These are phyloP conservation scores for Brachymystax lenok DNA, from an alignment of 2,797 vertebrate genomes.

Conservation along the genomic window DNA sequence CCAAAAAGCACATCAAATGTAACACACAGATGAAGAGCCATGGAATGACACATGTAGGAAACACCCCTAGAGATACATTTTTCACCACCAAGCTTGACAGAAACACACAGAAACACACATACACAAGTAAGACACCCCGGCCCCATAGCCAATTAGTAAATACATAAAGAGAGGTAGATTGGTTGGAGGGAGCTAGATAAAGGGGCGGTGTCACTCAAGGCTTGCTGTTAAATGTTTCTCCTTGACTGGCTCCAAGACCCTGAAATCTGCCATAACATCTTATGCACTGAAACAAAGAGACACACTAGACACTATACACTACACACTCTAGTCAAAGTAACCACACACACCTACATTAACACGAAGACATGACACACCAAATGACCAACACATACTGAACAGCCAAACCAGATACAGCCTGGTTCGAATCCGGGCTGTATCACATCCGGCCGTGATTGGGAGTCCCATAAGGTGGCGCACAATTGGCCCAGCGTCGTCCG, in stretches of 20 bases:
- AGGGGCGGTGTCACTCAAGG: conserved; percentile 7
- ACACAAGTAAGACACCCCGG: background rate
- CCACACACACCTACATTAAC: background rate
- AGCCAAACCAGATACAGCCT: too few relatives aligned
- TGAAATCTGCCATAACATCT: conserved; percentile 56
- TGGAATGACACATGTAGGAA: background rate
- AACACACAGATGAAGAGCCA: background rate
- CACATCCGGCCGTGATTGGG: too few relatives aligned
- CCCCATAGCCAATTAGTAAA: background rate
- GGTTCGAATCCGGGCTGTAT: too few relatives aligned
- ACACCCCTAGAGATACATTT: background rate
- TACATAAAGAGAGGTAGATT: conserved; percentile 11
- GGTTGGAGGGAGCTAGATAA: background rate
- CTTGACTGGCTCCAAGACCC: conserved; percentile 55
- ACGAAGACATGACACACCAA: too few relatives aligned
- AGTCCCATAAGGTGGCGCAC: too few relatives aligned
- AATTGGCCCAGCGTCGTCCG: too few relatives aligned
- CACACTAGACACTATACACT: background rate
- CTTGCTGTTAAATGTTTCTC: conserved; percentile 64
- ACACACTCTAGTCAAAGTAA: background rate
- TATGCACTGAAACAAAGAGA: conserved; percentile 37
- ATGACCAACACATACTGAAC: too few relatives aligned
- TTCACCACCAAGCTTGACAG: background rate
- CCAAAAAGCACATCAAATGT: background rate
- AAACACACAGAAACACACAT: background rate